A percentile compares a stretch with the other conserved stretches of the same genome.
Evolutionary conservation across 2,888 invertebrate species (phyloP).

Genomic region (Hirtodrosophila alboralis): DNA sequence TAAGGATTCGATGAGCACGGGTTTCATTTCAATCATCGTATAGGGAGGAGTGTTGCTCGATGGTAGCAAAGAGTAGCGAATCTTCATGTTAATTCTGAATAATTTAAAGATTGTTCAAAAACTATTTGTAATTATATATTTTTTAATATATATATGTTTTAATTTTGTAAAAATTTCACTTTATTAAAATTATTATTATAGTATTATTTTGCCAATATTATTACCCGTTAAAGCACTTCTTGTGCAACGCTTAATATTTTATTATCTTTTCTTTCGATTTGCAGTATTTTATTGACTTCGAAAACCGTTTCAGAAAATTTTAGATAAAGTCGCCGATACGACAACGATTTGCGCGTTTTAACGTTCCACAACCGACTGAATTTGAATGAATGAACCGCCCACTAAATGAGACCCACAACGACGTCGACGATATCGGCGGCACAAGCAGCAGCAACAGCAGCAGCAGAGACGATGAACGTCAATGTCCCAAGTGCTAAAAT

Average conservation of each 20-base stretch:
- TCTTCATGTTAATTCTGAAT: too few species aligned
- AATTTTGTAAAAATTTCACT: neutral
- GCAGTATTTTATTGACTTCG: constrained; percentile 1
- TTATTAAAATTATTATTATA: neutral
- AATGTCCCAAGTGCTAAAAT: constrained; percentile 49
- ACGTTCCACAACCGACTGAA: constrained; percentile 64
- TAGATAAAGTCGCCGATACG: constrained; percentile 36
- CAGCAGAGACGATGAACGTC: constrained; percentile 33
- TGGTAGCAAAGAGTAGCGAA: too few species aligned
- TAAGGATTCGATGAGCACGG: too few species aligned
- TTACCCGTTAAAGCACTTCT: too few species aligned
- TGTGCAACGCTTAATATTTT: constrained; percentile 1
- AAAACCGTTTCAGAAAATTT: constrained; percentile 24
- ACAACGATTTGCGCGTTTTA: constrained; percentile 56
- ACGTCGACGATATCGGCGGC: constrained; percentile 23
- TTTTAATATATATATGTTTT: too few species aligned
- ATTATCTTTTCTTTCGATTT: too few species aligned
- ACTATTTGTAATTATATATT: too few species aligned
- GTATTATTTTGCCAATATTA: too few species aligned
- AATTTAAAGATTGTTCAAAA: too few species aligned
- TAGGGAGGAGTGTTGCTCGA: too few species aligned
- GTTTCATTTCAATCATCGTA: too few species aligned
- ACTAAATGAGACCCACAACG: constrained; percentile 45
- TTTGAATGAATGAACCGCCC: constrained; percentile 60
- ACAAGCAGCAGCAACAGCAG: constrained; percentile 5